Percentiles rank a stretch among this genome's conserved stretches.
phyloP scores from a whole-genome alignment of 2,888 invertebrate genomes.

The Rhabditophanes sp. region DNA sequence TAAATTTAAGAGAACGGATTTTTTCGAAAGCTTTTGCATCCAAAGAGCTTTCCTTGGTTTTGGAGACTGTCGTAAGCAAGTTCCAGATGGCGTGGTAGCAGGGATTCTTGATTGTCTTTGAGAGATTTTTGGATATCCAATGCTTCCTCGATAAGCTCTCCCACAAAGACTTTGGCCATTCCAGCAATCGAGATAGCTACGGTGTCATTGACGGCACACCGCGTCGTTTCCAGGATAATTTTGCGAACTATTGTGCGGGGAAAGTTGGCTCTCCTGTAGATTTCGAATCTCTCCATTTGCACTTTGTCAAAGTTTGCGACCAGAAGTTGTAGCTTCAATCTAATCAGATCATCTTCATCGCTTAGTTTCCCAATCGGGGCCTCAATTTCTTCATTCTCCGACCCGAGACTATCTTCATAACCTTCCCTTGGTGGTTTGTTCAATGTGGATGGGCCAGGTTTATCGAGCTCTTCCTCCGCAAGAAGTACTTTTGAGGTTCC shows the following conservation, averaged over 20 bases:
- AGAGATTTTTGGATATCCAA: conserved; percentile 13
- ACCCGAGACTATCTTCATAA: too few relatives aligned
- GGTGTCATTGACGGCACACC: conserved; percentile 88
- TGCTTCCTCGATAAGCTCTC: conserved; percentile 86
- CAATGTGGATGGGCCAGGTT: too few relatives aligned
- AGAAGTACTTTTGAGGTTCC: too few relatives aligned
- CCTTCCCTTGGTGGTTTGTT: too few relatives aligned
- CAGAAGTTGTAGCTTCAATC: conserved; percentile 53
- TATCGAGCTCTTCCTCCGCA: conserved; percentile 1
- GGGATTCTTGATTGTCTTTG: conserved; percentile 6
- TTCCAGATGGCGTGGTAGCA: conserved; percentile 13
- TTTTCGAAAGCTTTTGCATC: conserved; percentile 21
- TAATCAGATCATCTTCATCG: conserved; percentile 14
- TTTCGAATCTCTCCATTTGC: conserved; percentile 91
- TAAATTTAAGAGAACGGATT: conserved; percentile 14
- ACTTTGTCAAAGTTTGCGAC: conserved; percentile 97
- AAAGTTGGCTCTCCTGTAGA: conserved; percentile 88
- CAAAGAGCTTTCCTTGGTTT: conserved; percentile 29
- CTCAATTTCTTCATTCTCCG: too few relatives aligned
- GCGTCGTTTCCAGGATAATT: conserved; percentile 84
- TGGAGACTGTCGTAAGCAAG: conserved; percentile 24
- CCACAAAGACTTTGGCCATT: conserved; percentile 94
- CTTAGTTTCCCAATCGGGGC: too few relatives aligned
- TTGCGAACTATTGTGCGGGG: conserved; percentile 49
- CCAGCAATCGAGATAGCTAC: conserved; percentile 99